phyloP scores from a whole-genome alignment of 2,113 vertebrate genomes.

The Monarcha castaneiventris region DNA sequence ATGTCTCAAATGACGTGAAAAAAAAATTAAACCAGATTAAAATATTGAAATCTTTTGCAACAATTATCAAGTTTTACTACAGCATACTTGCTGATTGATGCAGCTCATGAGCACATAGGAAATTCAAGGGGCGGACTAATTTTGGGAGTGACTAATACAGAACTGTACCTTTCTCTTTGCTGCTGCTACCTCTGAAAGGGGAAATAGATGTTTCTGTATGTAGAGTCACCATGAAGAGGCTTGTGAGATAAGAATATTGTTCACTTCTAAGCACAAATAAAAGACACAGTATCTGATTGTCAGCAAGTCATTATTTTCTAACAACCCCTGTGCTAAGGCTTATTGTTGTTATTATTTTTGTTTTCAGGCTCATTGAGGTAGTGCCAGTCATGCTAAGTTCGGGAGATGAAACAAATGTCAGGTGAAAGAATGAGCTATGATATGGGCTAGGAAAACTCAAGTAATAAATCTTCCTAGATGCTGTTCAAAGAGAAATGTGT shows the following conservation, averaged over 20 bases:
- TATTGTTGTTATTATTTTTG: not conserved
- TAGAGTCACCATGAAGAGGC: not conserved
- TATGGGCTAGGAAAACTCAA: not conserved
- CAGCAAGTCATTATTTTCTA: not conserved
- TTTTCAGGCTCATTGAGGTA: not conserved
- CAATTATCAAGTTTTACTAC: not conserved
- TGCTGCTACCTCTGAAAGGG: not conserved
- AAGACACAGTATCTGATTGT: not conserved
- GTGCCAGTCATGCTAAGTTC: not conserved
- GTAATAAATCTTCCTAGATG: constrained; percentile 19
- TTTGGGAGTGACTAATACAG: not conserved
- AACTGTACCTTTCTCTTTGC: not conserved
- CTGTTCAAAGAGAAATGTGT: constrained; percentile 20
- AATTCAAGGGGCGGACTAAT: not conserved
- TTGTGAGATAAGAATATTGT: not conserved
- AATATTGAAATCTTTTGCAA: not conserved
- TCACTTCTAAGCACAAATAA: not conserved
- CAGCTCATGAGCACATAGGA: not conserved
- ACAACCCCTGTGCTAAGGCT: not conserved
- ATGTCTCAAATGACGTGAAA: not conserved
- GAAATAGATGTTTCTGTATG: not conserved
- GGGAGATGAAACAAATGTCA: constrained; percentile 4
- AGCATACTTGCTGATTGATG: not conserved
- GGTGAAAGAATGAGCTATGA: constrained; percentile 11
- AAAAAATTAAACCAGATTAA: not conserved